phyloP scores from a whole-genome alignment of 2,113 vertebrate genomes.

The Morone saxatilis region DNA sequence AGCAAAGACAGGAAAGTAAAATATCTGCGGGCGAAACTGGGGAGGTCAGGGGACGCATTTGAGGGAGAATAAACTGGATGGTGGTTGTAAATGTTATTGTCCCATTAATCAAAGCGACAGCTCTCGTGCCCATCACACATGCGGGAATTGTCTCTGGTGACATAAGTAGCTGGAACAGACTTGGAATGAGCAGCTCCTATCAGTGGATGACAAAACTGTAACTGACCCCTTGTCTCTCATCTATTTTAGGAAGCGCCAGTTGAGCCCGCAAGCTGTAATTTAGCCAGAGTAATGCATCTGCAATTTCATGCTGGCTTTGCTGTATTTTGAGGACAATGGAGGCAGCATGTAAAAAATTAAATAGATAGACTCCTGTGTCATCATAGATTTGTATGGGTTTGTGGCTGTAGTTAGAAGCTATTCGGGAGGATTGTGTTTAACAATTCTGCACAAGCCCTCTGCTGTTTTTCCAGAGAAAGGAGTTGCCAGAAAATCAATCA shows the following conservation, averaged over 20 bases:
- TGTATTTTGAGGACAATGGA: conserved; percentile 67
- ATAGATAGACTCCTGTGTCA: conserved; percentile 58
- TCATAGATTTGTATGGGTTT: conserved; percentile 47
- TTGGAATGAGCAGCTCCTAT: conserved; percentile 63
- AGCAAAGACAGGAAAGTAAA: conserved; percentile 34
- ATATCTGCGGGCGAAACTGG: conserved; percentile 46
- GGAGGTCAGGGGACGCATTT: conserved; percentile 58
- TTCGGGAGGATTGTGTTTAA: conserved; percentile 52
- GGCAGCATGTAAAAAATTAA: conserved; percentile 58
- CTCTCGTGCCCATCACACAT: conserved; percentile 67
- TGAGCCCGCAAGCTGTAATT: conserved; percentile 64
- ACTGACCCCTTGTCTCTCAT: conserved; percentile 68
- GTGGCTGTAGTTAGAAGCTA: conserved; percentile 27
- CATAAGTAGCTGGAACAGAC: conserved; percentile 63
- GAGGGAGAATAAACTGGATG: conserved; percentile 64
- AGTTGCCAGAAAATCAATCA: conserved; percentile 71
- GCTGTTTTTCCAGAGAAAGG: conserved; percentile 49
- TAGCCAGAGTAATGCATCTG: conserved; percentile 60
- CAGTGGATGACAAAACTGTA: conserved; percentile 67
- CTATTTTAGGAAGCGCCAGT: conserved; percentile 66
- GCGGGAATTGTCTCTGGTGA: conserved; percentile 65
- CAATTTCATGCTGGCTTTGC: conserved; percentile 67
- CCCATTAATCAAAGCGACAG: conserved; percentile 81
- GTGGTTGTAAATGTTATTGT: conserved; percentile 80
- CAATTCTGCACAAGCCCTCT: conserved; percentile 53